Base-by-base conservation (phyloP, 2,888 invertebrate genomes). In the Pocota personata region DNA sequence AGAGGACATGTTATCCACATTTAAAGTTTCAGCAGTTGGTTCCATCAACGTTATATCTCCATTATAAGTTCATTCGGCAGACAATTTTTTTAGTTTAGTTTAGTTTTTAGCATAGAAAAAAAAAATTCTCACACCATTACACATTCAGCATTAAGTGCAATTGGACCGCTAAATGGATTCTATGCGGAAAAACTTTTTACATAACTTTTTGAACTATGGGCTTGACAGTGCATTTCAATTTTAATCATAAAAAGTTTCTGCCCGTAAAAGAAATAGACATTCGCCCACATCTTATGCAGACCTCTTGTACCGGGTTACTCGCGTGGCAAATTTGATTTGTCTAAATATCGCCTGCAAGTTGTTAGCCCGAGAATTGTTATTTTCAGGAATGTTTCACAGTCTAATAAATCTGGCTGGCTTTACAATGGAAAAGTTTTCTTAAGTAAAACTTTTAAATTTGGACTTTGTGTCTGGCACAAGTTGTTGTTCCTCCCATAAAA, bases 281-380 rank as follows among this genome's bases (percentile, higher is more conserved):
- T 24, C 10, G 16, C 1, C 14, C 16, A 40, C 14, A 40, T 27
- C 19, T 1, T 16, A 10, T 50, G 7, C 24, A 37, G 21, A 4
- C 10, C 10, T 46, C 48, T 48, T 58, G 48, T 48, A 32, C 37
- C n/a, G 27, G 19, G 19, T 50, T 19, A 73, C 12, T 62, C 62
- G 73, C 52, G 40, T 43, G 52, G 73, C 62, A 73, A 52, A 62
- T 73, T 62, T 62, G 40, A 52, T 62, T 73, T 73, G 40, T 52
- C 60, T 40, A 62, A 58, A 62, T 37, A 73, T 50, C 40, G 50
- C 24, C 14, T 46, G n/a, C 57, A 71, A 48, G 14, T 58, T 16
- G 27, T 24, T n/a, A 27, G 48, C 24, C 24, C 6, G 14, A 48
- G 46, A 48, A 60, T 37, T 73, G 50, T 50, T 50, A 30, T 58